Percentiles rank a stretch among this genome's conserved stretches.
These are phyloP conservation scores for Diarsia dahlii DNA, from an alignment of 2,888 invertebrate species.

Conservation along the genomic window DNA sequence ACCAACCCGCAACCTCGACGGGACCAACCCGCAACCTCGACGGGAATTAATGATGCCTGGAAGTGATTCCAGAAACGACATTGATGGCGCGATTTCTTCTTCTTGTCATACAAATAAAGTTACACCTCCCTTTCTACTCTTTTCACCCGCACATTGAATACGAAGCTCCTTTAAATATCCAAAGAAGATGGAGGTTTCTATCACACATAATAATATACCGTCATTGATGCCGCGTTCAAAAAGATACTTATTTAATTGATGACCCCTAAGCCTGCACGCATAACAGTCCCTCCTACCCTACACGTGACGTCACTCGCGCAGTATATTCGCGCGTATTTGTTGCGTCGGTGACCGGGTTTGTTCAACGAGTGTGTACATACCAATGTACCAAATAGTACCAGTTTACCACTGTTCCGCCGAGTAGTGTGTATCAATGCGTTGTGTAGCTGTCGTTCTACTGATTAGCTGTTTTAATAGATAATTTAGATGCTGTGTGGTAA, in stretches of 20 bases:
- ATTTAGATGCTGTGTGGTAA: background rate
- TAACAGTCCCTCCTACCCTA: background rate
- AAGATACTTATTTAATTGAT: background rate
- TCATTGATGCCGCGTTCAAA: background rate
- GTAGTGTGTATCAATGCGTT: background rate
- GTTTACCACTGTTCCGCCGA: background rate
- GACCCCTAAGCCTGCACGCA: background rate
- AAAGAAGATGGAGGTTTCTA: background rate
- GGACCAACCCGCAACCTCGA: too few species aligned
- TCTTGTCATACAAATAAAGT: background rate
- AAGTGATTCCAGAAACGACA: background rate
- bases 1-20: too few species aligned
- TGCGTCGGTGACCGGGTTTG: slow-evolving; percentile 23
- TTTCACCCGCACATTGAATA: background rate
- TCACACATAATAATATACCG: background rate
- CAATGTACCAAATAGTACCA: background rate
- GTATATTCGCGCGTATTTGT: slow-evolving; percentile 3
- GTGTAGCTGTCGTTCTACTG: background rate
- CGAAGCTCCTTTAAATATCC: background rate
- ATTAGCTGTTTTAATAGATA: background rate
- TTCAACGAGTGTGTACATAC: slow-evolving; percentile 18
- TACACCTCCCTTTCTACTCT: background rate
- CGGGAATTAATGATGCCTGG: background rate
- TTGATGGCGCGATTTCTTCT: background rate
- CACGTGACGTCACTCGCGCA: slow-evolving; percentile 17